A percentile compares a stretch with the other conserved stretches of the same genome.
Conservation (phyloP, 2,797 vertebrate species). For the Setipinna tenuifilis region DNA sequence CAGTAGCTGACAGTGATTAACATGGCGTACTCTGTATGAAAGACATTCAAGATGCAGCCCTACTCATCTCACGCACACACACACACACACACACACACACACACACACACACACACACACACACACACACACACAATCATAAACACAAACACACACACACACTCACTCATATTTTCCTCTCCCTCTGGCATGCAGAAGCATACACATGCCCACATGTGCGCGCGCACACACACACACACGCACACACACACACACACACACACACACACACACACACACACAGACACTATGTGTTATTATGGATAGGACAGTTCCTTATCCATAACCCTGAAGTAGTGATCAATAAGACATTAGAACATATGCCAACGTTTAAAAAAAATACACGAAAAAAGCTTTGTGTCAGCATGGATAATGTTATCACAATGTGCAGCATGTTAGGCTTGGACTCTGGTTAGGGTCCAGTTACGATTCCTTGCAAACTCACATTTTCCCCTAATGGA, state of each 20-base stretch:
- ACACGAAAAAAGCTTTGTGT: conserved; percentile 40
- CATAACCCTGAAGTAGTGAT: background rate
- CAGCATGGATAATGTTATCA: conserved; percentile 50
- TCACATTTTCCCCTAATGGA: background rate
- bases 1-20: conserved; percentile 39
- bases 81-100: conserved; percentile 22
- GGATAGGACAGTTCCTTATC: conserved; percentile 18
- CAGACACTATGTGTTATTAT: conserved; percentile 20
- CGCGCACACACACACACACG: conserved; percentile 11
- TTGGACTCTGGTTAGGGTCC: background rate
- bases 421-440: conserved; percentile 41
- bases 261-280: background rate
- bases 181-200: background rate
- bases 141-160: background rate
- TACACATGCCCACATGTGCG: background rate
- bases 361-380: conserved; percentile 34
- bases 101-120: conserved; percentile 2
- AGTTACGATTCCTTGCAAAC: background rate
- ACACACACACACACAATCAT: conserved; percentile 7
- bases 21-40: conserved; percentile 12
- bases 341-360: conserved; percentile 36
- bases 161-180: background rate
- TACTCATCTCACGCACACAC: background rate
- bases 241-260: conserved; percentile 15
- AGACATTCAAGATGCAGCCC: background rate